These are phyloP conservation scores for Epinotia demarniana DNA, from an alignment of 2,888 invertebrate genomes.

Conservation along the genomic window DNA sequence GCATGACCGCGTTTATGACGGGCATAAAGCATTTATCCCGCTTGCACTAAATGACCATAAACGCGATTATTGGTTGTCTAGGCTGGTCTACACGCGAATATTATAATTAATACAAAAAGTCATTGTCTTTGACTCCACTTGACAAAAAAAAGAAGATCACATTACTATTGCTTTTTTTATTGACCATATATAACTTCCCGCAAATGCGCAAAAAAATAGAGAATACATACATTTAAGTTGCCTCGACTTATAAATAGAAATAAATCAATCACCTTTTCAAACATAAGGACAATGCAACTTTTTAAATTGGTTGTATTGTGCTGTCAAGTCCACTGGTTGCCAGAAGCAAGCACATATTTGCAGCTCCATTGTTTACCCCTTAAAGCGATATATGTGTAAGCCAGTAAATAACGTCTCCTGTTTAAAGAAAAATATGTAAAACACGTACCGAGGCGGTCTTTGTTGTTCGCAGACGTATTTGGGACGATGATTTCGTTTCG, in stretches of 20 bases:
- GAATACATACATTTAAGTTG: neutral
- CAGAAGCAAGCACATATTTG: conserved; percentile 67
- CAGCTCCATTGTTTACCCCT: conserved; percentile 73
- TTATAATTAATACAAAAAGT: too few relatives aligned
- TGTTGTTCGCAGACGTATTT: conserved; percentile 76
- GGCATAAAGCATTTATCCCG: too few relatives aligned
- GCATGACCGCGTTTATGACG: too few relatives aligned
- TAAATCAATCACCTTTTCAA: conserved; percentile 24
- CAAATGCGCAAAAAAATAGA: neutral
- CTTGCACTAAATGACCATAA: too few relatives aligned
- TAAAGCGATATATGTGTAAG: conserved; percentile 70
- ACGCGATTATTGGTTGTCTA: too few relatives aligned
- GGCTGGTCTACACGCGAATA: too few relatives aligned
- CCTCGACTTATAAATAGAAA: conserved; percentile 1
- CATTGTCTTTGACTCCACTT: too few relatives aligned
- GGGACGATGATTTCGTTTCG: conserved; percentile 76
- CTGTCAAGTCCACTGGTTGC: conserved; percentile 55
- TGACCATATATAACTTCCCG: neutral
- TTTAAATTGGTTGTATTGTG: conserved; percentile 27
- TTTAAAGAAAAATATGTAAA: conserved; percentile 77
- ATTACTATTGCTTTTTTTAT: too few relatives aligned
- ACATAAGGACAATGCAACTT: conserved; percentile 18
- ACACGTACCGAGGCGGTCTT: conserved; percentile 71
- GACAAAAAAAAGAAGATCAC: too few relatives aligned
- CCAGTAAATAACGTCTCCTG: conserved; percentile 70